phyloP scores from a whole-genome alignment of 2,113 vertebrate genomes.

The Arenaria interpres region DNA sequence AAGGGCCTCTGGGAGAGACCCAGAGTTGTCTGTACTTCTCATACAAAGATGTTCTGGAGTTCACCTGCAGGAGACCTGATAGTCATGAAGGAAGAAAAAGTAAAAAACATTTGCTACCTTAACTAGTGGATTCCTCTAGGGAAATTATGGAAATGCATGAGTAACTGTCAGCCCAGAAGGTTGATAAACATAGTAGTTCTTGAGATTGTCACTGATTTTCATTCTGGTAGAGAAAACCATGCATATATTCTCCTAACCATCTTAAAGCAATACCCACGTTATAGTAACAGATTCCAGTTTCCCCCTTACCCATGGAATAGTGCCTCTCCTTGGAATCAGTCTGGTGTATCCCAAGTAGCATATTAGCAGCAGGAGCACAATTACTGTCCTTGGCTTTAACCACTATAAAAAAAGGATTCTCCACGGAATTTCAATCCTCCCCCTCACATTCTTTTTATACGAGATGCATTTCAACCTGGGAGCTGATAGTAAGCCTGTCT shows the following conservation, averaged over 20 bases:
- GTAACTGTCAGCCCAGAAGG: background rate
- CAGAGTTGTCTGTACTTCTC: background rate
- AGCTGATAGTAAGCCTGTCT: background rate
- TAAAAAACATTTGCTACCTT: background rate
- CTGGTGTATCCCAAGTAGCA: background rate
- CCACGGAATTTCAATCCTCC: background rate
- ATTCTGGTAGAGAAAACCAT: background rate
- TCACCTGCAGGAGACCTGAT: background rate
- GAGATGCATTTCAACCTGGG: background rate
- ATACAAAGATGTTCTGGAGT: background rate
- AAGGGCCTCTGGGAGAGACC: background rate
- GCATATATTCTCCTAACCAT: background rate
- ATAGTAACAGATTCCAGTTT: background rate
- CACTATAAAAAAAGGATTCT: background rate
- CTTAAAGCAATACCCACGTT: background rate
- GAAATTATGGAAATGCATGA: background rate
- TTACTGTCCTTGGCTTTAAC: background rate
- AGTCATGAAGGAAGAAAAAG: background rate
- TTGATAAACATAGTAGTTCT: background rate
- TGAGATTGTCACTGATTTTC: background rate
- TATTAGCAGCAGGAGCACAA: background rate
- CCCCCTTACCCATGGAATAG: background rate
- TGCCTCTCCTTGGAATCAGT: background rate
- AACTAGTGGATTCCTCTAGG: background rate
- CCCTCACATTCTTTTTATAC: background rate